A percentile compares a stretch with the other conserved stretches of the same genome.
Evolutionary conservation across 2,888 invertebrate genomes (phyloP).

Genomic region (Nephrotoma appendiculata): DNA sequence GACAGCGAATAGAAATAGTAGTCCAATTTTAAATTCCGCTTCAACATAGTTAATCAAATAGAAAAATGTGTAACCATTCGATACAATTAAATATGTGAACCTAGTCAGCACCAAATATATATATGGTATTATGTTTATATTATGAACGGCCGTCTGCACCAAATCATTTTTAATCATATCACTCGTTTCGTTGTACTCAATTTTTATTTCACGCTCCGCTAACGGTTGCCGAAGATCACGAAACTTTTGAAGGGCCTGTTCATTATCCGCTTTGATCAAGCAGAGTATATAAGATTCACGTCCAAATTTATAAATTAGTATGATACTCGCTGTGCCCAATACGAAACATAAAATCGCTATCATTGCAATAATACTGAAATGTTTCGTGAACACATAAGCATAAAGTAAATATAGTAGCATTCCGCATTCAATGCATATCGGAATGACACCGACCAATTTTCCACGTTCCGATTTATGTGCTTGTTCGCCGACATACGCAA

Average conservation of each 20-base stretch:
- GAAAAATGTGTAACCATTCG: not conserved
- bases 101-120: not conserved
- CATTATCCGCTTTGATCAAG: not conserved
- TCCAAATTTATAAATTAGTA: not conserved
- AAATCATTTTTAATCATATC: not conserved
- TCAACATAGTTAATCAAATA: not conserved
- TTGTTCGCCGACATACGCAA: not conserved
- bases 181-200: not conserved
- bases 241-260: not conserved
- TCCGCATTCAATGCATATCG: not conserved
- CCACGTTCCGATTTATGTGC: not conserved
- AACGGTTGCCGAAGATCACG: not conserved
- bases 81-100: not conserved
- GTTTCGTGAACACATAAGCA: not conserved
- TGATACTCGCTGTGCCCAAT: not conserved
- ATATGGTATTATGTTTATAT: not conserved
- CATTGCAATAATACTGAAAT: not conserved
- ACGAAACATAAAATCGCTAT: not conserved
- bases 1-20: not conserved
- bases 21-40: not conserved
- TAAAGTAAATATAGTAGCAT: not conserved
- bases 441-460: not conserved
- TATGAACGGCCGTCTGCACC: not conserved
- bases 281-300: not conserved
- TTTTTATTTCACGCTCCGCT: not conserved